Evolutionary conservation across 1,140 invertebrate species (phyloP).

Genomic region (Penaeus japonicus): DNA sequence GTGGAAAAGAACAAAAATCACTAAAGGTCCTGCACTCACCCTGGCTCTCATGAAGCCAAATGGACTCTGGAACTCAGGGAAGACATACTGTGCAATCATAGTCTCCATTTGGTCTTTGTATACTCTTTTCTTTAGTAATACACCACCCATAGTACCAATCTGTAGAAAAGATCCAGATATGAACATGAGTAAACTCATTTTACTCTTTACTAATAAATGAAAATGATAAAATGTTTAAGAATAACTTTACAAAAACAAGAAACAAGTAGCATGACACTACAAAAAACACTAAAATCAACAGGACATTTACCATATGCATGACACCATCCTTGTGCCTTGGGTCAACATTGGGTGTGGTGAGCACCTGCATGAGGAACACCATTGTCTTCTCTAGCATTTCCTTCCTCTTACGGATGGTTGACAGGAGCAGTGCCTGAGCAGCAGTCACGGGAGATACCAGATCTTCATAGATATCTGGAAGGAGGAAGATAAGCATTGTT

Average conservation of each 20-base stretch:
- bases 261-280: neutral
- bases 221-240: neutral
- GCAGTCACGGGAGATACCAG: conserved; percentile 94
- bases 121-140: conserved; percentile 87
- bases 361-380: conserved; percentile 83
- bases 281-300: neutral
- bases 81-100: conserved; percentile 91
- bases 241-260: neutral
- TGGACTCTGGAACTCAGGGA: conserved; percentile 87
- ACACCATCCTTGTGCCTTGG: conserved; percentile 93
- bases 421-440: conserved; percentile 88
- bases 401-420: conserved; percentile 92
- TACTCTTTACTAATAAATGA: too few species aligned
- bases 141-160: conserved; percentile 88
- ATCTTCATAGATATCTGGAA: conserved; percentile 73
- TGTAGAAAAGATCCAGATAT: conserved; percentile 58
- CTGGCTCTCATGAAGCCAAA: conserved; percentile 90
- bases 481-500: neutral
- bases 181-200: neutral
- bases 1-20: neutral
- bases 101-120: conserved; percentile 96
- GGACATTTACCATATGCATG: conserved; percentile 81
- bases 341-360: conserved; percentile 74
- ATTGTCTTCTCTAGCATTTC: conserved; percentile 93
- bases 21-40: conserved; percentile 64